Evolutionary conservation across 2,888 invertebrate species (phyloP).

Genomic region (Ophion slaviceki): DNA sequence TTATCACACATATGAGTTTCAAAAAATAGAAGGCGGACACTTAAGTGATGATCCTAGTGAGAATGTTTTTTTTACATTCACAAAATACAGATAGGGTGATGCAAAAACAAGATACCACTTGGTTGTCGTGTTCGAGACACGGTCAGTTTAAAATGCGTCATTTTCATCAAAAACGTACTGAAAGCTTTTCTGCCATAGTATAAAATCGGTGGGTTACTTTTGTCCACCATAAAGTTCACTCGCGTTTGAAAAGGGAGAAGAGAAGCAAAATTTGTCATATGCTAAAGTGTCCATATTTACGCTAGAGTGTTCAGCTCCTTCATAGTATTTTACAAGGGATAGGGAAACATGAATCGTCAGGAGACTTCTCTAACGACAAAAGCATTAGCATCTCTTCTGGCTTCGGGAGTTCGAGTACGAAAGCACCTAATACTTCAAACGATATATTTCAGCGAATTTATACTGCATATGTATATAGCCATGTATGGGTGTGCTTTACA

Average conservation of each 20-base stretch:
- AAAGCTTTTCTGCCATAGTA: neutral
- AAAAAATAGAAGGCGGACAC: too few species aligned
- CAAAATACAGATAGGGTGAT: too few species aligned
- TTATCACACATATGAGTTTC: too few species aligned
- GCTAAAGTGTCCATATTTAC: neutral
- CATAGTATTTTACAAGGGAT: neutral
- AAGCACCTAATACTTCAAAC: slow-evolving; percentile 4
- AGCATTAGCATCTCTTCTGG: slow-evolving; percentile 41
- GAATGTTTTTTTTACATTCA: too few species aligned
- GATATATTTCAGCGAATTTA: neutral
- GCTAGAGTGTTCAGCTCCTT: neutral
- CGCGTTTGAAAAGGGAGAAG: neutral
- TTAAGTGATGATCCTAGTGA: too few species aligned
- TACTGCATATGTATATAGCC: slow-evolving; percentile 5
- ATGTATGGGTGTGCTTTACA: neutral
- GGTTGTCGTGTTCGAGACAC: too few species aligned
- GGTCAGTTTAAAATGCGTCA: too few species aligned
- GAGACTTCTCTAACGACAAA: slow-evolving; percentile 17
- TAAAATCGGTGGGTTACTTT: neutral
- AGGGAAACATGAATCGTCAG: slow-evolving; percentile 27
- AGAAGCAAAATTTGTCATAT: neutral
- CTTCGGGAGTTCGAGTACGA: slow-evolving; percentile 12
- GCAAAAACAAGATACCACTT: too few species aligned
- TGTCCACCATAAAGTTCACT: neutral
- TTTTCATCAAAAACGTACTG: neutral